These are phyloP conservation scores for Phalacrocorax pelagicus DNA, from an alignment of 2,113 vertebrate genomes.

Conservation along the genomic window DNA sequence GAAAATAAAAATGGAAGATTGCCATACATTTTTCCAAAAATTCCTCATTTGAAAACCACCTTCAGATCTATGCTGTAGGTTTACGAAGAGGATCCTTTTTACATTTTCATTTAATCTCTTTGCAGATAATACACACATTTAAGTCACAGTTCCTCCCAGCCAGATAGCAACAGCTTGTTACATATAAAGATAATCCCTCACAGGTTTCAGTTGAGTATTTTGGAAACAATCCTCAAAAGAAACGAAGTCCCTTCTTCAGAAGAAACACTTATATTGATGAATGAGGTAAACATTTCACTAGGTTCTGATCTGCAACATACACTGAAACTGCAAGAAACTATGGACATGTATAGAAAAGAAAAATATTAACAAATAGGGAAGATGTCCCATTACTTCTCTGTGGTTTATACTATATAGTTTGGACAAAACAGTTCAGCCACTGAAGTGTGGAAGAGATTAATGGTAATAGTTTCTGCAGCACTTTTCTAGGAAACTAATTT, in stretches of 20 bases:
- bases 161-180: background rate
- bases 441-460: background rate
- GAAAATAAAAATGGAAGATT: background rate
- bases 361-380: background rate
- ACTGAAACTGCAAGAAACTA: background rate
- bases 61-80: rapidly evolving
- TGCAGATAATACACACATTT: background rate
- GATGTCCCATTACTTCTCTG: background rate
- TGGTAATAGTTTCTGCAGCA: background rate
- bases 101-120: background rate
- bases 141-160: background rate
- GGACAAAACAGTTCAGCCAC: background rate
- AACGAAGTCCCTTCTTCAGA: background rate
- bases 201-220: background rate
- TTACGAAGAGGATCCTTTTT: background rate
- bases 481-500: background rate
- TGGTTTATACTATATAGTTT: background rate
- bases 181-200: background rate
- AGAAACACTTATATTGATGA: background rate
- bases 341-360: background rate
- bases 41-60: background rate
- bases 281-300: background rate
- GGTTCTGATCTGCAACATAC: background rate
- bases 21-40: background rate
- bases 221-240: background rate